These are phyloP conservation scores for Florisuga fusca DNA, from an alignment of 2,797 vertebrate genomes.

Conservation along the genomic window DNA sequence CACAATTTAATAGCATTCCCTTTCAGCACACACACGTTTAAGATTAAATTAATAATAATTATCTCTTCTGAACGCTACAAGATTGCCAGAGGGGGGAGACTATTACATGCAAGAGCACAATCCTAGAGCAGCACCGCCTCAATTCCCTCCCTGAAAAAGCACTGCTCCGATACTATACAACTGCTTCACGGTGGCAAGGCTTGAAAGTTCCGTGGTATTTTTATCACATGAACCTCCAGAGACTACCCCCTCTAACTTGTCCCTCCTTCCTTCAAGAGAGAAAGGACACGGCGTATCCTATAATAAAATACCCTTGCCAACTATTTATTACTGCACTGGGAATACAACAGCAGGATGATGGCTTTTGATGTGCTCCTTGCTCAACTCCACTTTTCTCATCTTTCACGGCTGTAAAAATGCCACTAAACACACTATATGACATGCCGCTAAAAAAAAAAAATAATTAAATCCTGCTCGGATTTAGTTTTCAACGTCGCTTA, in stretches of 20 bases:
- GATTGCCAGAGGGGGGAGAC: conserved; percentile 73
- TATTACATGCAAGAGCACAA: conserved; percentile 42
- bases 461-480: background rate
- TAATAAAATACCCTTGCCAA: background rate
- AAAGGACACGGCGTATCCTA: background rate
- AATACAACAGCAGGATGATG: background rate
- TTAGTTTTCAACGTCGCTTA: background rate
- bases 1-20: background rate
- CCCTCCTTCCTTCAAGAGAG: conserved; percentile 8
- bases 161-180: background rate
- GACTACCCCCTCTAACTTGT: conserved; percentile 12
- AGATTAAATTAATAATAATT: conserved; percentile 11
- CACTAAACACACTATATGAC: background rate
- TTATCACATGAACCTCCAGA: conserved; percentile 22
- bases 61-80: conserved; percentile 18
- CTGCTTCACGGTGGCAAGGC: background rate
- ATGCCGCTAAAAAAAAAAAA: too few relatives aligned
- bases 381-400: background rate
- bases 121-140: background rate
- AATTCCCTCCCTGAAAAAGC: conserved; percentile 11
- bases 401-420: background rate
- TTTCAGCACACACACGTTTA: background rate
- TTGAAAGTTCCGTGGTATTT: conserved; percentile 24
- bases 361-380: background rate
- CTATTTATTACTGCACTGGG: background rate